phyloP scores from a whole-genome alignment of 92 coral and sea anemone species.

The Epizoanthus fatuus region DNA sequence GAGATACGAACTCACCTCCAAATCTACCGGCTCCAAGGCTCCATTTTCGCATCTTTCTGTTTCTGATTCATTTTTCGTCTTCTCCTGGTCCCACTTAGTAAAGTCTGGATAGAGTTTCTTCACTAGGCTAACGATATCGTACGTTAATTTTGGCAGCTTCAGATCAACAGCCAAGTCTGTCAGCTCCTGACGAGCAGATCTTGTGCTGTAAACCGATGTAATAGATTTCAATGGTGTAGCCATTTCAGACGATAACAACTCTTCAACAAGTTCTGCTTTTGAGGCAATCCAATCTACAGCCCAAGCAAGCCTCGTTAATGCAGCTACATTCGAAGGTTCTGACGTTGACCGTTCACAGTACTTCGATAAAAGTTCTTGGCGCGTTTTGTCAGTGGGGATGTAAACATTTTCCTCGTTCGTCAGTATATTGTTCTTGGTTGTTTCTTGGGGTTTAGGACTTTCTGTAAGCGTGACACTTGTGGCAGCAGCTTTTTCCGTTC shows the following conservation, averaged over 20 bases:
- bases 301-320: constrained; percentile 12
- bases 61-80: neutral
- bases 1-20: no score
- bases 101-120: constrained; percentile 21
- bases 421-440: no score
- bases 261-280: constrained; percentile 24
- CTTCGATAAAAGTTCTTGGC: constrained; percentile 16
- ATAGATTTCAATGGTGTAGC: neutral
- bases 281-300: neutral
- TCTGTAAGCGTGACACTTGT: no score
- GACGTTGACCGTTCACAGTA: neutral
- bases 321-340: constrained; percentile 2
- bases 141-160: constrained; percentile 50
- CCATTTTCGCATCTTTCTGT: neutral
- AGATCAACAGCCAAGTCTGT: constrained; percentile 49
- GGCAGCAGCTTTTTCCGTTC: no score
- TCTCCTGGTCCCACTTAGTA: constrained; percentile 57
- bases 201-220: neutral
- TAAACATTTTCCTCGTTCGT: no score
- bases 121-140: constrained; percentile 21
- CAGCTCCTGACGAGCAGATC: neutral
- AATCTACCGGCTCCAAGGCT: no score
- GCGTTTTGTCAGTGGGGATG: constrained; percentile 12
- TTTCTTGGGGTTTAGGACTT: no score
- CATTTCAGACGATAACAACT: neutral